Conservation (phyloP, 2,888 invertebrate genomes). For the Antheraea yamamai region DNA sequence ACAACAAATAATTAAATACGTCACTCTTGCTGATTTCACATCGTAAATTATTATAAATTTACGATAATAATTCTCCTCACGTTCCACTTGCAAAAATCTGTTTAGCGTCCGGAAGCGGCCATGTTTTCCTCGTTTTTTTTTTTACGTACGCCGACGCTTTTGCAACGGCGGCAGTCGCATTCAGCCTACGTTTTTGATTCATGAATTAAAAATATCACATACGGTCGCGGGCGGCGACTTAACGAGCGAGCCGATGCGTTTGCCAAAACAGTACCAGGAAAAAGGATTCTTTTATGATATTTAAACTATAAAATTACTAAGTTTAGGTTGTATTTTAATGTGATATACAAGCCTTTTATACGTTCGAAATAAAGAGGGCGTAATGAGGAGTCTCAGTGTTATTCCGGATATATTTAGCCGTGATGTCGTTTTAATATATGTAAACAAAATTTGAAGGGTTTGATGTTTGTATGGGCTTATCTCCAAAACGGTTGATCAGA, state of each 20-base stretch:
- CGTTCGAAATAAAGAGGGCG: not conserved
- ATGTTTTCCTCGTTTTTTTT: slow-evolving; percentile 45
- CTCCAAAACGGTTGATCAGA: too few species aligned
- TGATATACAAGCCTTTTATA: slow-evolving; percentile 16
- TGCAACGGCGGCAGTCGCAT: slow-evolving; percentile 45
- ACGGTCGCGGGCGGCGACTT: not conserved
- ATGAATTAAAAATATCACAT: slow-evolving; percentile 73
- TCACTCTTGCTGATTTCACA: not conserved
- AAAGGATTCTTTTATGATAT: slow-evolving; percentile 38
- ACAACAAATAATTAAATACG: not conserved
- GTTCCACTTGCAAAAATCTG: slow-evolving; percentile 56
- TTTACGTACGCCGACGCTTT: slow-evolving; percentile 37
- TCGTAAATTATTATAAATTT: slow-evolving; percentile 14
- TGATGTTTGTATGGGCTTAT: too few species aligned
- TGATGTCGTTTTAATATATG: not conserved
- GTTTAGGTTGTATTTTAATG: slow-evolving; percentile 32
- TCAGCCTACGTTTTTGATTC: slow-evolving; percentile 53
- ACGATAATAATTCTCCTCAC: slow-evolving; percentile 45
- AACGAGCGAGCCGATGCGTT: slow-evolving; percentile 27
- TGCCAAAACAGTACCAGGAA: slow-evolving; percentile 51
- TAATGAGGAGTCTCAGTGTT: not conserved
- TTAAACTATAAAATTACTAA: slow-evolving; percentile 36
- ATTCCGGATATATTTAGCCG: not conserved
- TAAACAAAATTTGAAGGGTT: too few species aligned
- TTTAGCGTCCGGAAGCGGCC: slow-evolving; percentile 61